These are phyloP conservation scores for Siphonodentalium dalli DNA, from an alignment of 2,888 invertebrate species.

Conservation along the genomic window DNA sequence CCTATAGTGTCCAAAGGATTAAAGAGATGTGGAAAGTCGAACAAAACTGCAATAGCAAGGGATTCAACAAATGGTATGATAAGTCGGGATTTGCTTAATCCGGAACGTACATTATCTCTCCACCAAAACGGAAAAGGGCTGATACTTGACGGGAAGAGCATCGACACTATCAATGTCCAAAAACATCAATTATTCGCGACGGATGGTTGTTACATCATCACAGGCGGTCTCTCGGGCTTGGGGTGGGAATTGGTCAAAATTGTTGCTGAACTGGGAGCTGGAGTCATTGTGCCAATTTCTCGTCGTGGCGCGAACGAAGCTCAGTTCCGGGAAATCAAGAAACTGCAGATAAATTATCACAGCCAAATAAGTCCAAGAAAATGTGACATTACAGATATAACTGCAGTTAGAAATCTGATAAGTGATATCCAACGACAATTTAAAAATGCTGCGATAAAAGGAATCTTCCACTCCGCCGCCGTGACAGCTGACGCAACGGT, in stretches of 20 bases:
- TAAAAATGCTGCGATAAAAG: constrained; percentile 26
- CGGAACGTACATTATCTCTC: no score
- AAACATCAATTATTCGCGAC: constrained; percentile 11
- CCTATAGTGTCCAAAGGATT: no score
- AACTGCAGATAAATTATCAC: constrained; percentile 9
- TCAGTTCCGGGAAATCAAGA: constrained; percentile 22
- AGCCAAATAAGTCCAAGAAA: constrained; percentile 28
- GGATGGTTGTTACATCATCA: constrained; percentile 31
- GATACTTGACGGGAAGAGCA: no score
- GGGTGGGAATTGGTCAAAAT: constrained; percentile 36
- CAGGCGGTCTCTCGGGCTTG: constrained; percentile 42
- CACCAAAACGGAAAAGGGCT: no score
- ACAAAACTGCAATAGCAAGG: no score
- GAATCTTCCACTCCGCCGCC: constrained; percentile 47
- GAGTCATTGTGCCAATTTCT: constrained; percentile 29
- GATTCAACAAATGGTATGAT: no score
- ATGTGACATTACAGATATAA: constrained; percentile 35
- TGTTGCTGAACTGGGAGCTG: constrained; percentile 35
- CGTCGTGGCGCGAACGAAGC: constrained; percentile 22
- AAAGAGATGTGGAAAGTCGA: no score
- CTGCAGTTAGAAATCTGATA: constrained; percentile 25
- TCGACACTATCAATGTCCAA: background rate
- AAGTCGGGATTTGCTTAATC: no score
- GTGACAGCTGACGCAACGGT: constrained; percentile 32
- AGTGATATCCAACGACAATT: constrained; percentile 15